A percentile compares a stretch with the other conserved stretches of the same genome.
Evolutionary conservation across 1,140 invertebrate species (phyloP).

Genomic region (Eupristina koningsbergeri): DNA sequence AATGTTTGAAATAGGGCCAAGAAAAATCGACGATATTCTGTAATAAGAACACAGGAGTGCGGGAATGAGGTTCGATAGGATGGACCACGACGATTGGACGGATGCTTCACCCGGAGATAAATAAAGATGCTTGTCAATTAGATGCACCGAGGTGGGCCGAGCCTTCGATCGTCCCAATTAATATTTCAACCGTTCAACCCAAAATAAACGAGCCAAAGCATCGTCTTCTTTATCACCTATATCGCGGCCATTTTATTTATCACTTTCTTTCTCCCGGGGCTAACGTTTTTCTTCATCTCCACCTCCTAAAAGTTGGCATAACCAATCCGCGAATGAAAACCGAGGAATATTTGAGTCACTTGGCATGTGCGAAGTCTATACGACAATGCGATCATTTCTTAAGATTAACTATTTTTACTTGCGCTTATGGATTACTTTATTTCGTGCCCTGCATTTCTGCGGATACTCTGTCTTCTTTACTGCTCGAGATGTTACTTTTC

Average conservation of each 20-base stretch:
- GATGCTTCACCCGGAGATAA: not conserved
- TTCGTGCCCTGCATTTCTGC: not conserved
- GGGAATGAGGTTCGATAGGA: conserved; percentile 9
- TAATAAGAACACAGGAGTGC: conserved; percentile 17
- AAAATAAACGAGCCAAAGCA: conserved; percentile 6
- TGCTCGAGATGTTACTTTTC: too few species aligned
- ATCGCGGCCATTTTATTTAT: not conserved
- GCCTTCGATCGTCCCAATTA: conserved; percentile 52
- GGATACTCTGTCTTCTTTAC: not conserved
- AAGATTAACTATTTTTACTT: conserved; percentile 30
- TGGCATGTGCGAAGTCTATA: conserved; percentile 3
- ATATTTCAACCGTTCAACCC: conserved; percentile 34
- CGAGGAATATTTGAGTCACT: conserved; percentile 4
- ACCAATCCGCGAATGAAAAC: not conserved
- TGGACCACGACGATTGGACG: not conserved
- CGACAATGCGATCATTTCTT: conserved; percentile 8
- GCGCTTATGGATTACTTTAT: not conserved
- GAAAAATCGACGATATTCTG: conserved; percentile 39
- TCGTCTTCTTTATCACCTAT: not conserved
- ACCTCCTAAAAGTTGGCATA: not conserved
- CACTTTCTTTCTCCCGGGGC: not conserved
- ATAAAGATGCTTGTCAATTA: conserved; percentile 37
- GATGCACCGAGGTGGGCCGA: not conserved
- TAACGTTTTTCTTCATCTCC: not conserved
- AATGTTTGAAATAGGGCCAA: conserved; percentile 31